Evolutionary conservation across 2,113 vertebrate species (phyloP).

Genomic region (Gulo gulo): DNA sequence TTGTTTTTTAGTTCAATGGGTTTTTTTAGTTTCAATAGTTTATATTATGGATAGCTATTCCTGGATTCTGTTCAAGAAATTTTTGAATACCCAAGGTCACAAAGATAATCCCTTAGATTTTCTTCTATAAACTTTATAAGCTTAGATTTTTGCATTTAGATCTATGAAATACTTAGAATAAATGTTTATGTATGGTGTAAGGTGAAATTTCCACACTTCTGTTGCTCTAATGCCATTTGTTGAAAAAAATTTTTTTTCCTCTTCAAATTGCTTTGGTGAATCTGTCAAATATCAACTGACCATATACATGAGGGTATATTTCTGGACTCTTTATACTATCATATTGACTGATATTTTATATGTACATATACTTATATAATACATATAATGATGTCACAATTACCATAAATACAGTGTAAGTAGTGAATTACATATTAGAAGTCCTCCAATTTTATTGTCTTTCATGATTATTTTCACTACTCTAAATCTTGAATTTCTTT

Average conservation of each 20-base stretch:
- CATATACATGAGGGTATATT: not conserved
- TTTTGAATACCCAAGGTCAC: not conserved
- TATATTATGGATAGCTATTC: not conserved
- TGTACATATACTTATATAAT: not conserved
- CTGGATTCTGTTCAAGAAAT: not conserved
- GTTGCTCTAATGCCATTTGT: not conserved
- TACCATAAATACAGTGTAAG: not conserved
- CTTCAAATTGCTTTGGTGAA: not conserved
- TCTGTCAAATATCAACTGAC: not conserved
- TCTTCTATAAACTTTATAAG: not conserved
- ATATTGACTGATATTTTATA: not conserved
- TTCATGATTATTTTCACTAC: not conserved
- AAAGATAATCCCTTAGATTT: not conserved
- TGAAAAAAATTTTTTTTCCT: not conserved
- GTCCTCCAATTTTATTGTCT: not conserved
- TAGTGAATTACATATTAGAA: not conserved
- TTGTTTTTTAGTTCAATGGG: not conserved
- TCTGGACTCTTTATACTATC: not conserved
- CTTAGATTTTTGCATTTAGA: not conserved
- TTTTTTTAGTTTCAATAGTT: not conserved
- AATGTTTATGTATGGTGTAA: not conserved
- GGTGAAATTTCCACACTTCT: not conserved
- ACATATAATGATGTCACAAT: not conserved
- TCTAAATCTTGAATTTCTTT: not conserved
- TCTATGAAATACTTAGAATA: not conserved